Conservation (phyloP, 2,888 invertebrate genomes). For the Pristionchus exspectatus region DNA sequence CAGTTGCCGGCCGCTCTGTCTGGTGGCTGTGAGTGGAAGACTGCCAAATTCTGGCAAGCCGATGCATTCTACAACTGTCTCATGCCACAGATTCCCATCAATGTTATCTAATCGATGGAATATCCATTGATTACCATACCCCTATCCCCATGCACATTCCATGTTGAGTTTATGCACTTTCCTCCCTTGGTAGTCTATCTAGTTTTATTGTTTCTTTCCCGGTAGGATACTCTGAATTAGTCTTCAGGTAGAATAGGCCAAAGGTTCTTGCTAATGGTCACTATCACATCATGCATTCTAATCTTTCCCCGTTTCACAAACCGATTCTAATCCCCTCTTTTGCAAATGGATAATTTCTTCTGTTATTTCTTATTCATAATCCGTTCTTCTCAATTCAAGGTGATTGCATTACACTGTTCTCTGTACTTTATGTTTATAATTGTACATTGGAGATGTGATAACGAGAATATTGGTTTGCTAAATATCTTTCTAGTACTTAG, state of each 20-base stretch:
- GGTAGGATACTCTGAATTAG: not conserved
- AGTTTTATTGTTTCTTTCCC: not conserved
- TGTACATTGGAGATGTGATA: slow-evolving; percentile 35
- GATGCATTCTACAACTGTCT: slow-evolving; percentile 95
- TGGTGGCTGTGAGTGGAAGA: slow-evolving; percentile 95
- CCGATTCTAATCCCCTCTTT: not conserved
- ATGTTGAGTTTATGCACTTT: slow-evolving; percentile 16
- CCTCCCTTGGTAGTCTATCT: not conserved
- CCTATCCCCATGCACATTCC: not conserved
- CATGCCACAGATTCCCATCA: slow-evolving; percentile 85
- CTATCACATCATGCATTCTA: slow-evolving; percentile 23
- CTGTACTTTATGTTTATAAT: slow-evolving; percentile 14
- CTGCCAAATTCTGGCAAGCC: slow-evolving; percentile 93
- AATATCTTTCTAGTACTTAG: slow-evolving; percentile 12
- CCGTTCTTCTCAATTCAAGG: slow-evolving; percentile 9
- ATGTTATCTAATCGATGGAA: slow-evolving; percentile 60
- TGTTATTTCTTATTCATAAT: not conserved
- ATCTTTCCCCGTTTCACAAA: slow-evolving; percentile 8
- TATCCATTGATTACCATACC: not conserved
- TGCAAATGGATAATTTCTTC: slow-evolving; percentile 1
- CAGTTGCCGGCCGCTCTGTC: slow-evolving; percentile 30
- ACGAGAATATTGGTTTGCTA: not conserved
- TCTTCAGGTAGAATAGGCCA: not conserved
- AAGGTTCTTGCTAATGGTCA: slow-evolving; percentile 18
- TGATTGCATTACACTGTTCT: not conserved